Evolutionary conservation across 2,113 vertebrate species (phyloP).

Genomic region (Pardalotus punctatus): DNA sequence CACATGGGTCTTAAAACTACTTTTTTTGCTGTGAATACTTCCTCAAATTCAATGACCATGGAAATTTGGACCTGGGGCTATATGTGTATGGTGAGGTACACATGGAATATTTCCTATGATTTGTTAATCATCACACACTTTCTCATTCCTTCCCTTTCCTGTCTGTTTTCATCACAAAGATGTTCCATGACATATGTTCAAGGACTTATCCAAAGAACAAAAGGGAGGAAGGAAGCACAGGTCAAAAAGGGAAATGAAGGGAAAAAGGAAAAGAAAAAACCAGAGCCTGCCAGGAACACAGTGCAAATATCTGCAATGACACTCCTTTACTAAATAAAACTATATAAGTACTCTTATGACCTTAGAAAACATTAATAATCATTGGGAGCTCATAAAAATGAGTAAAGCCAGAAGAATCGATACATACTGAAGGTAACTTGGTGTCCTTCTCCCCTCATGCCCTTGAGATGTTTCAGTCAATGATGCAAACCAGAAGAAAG

Average conservation of each 20-base stretch:
- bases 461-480: background rate
- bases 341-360: background rate
- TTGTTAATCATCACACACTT: background rate
- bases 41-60: background rate
- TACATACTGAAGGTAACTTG: background rate
- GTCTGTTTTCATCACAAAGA: background rate
- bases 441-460: background rate
- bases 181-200: background rate
- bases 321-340: background rate
- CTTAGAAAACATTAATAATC: background rate
- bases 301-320: background rate
- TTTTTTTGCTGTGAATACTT: background rate
- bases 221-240: conserved; percentile 14
- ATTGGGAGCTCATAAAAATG: background rate
- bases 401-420: background rate
- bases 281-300: background rate
- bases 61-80: background rate
- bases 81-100: background rate
- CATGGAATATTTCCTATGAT: background rate
- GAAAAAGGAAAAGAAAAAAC: background rate
- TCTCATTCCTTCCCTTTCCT: conserved; percentile 36
- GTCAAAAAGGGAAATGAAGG: background rate
- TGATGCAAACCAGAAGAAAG: background rate
- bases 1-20: background rate
- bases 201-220: background rate